Conservation (phyloP, 2,888 invertebrate genomes). For the Drosophila limbata region DNA sequence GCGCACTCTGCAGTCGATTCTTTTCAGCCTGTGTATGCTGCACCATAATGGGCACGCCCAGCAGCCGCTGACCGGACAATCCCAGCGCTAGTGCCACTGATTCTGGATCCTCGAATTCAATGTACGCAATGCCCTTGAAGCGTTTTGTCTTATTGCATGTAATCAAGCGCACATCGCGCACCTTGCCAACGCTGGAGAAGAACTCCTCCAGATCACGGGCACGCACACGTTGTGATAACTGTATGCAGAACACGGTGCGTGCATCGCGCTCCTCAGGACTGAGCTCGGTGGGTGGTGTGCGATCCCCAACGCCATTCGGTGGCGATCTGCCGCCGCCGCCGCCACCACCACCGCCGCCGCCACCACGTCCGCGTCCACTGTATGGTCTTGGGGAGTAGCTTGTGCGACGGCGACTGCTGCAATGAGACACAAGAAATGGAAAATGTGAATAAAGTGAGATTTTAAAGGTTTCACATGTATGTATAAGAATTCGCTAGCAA, state of each 20-base stretch:
- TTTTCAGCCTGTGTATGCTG: conserved; percentile 99
- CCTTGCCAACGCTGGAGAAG: conserved; percentile 99
- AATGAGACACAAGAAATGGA: background rate
- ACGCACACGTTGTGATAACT: conserved; percentile 96
- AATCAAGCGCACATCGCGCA: conserved; percentile 98
- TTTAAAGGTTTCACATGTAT: too few species aligned
- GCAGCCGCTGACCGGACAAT: conserved; percentile 96
- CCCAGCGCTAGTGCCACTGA: conserved; percentile 98
- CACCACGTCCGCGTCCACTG: conserved; percentile 82
- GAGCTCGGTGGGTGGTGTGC: conserved; percentile 89
- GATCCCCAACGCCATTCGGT: conserved; percentile 86
- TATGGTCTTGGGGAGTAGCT: conserved; percentile 85
- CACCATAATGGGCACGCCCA: conserved; percentile 98
- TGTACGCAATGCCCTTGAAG: conserved; percentile 99
- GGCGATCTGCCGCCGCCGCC: conserved; percentile 71
- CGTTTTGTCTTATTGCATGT: conserved; percentile 99
- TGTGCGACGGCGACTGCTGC: conserved; percentile 81
- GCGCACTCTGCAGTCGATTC: conserved; percentile 95
- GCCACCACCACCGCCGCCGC: conserved; percentile 82
- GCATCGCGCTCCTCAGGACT: conserved; percentile 99
- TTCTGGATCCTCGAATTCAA: conserved; percentile 99
- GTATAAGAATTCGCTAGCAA: conserved; percentile 7
- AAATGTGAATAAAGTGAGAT: background rate
- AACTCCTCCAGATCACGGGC: conserved; percentile 99
- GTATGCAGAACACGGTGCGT: conserved; percentile 99